These are phyloP conservation scores for Xerus inauris DNA, from an alignment of 2,113 vertebrate genomes.

Conservation along the genomic window DNA sequence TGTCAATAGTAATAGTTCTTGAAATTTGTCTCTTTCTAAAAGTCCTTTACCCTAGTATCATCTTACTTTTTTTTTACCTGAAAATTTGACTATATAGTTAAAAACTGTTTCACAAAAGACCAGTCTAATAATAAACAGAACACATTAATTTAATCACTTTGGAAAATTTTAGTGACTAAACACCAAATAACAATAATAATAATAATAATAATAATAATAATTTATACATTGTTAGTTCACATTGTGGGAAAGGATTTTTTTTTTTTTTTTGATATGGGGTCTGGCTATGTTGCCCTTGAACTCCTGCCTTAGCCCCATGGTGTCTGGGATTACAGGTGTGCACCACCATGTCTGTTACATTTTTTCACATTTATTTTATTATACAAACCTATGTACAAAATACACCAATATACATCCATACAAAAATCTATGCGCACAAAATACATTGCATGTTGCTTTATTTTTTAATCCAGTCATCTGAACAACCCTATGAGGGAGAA, in stretches of 20 bases:
- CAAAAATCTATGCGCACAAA: neutral
- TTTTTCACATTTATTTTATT: neutral
- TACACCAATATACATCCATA: neutral
- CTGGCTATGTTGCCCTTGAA: neutral
- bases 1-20: neutral
- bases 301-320: neutral
- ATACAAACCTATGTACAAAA: neutral
- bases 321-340: neutral
- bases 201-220: neutral
- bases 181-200: neutral
- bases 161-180: neutral
- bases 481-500: neutral
- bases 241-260: neutral
- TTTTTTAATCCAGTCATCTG: neutral
- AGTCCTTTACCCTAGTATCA: neutral
- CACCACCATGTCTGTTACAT: neutral
- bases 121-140: neutral
- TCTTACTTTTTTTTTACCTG: conserved; percentile 20
- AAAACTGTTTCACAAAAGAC: neutral
- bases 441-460: neutral
- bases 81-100: neutral
- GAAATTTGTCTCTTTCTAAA: neutral
- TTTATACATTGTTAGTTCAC: neutral
- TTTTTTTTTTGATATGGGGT: neutral
- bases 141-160: neutral